phyloP scores from a whole-genome alignment of 2,888 invertebrate genomes.

The Arrhopalites spinosus region DNA sequence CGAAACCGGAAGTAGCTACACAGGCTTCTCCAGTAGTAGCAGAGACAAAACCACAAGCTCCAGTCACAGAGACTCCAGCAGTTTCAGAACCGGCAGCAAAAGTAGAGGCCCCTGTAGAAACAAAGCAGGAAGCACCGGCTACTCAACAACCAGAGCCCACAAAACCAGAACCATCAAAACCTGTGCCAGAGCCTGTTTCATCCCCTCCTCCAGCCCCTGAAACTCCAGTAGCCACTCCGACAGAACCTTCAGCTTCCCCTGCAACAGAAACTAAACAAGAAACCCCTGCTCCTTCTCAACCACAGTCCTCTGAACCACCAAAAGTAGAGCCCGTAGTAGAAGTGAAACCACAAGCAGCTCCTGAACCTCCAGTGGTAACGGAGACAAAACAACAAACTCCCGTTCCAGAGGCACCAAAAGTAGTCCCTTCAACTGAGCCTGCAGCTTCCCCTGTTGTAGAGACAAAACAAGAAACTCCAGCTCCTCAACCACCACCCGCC shows the following conservation, averaged over 20 bases:
- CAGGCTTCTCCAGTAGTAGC: conserved; percentile 9
- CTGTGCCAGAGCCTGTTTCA: conserved; percentile 12
- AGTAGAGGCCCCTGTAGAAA: conserved; percentile 27
- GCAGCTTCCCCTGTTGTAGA: background rate
- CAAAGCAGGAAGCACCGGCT: conserved; percentile 34
- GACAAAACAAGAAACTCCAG: background rate
- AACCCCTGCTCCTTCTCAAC: conserved; percentile 54
- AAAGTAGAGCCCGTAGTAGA: conserved; percentile 38
- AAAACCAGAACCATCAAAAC: conserved; percentile 22
- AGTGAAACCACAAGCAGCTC: background rate
- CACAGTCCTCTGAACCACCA: no score
- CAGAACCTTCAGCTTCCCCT: no score
- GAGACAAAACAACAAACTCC: no score
- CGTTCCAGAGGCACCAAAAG: background rate
- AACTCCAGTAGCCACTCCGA: background rate
- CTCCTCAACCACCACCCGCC: background rate
- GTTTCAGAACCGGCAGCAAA: background rate
- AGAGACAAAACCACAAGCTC: background rate
- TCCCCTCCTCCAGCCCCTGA: conserved; percentile 3
- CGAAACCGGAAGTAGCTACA: background rate
- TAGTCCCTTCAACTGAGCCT: background rate
- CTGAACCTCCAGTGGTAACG: background rate
- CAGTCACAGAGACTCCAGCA: background rate
- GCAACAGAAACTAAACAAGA: background rate
- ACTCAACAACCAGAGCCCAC: conserved; percentile 2